Base-by-base conservation (phyloP, 2,797 vertebrate genomes). In the Enoplosus armatus region DNA sequence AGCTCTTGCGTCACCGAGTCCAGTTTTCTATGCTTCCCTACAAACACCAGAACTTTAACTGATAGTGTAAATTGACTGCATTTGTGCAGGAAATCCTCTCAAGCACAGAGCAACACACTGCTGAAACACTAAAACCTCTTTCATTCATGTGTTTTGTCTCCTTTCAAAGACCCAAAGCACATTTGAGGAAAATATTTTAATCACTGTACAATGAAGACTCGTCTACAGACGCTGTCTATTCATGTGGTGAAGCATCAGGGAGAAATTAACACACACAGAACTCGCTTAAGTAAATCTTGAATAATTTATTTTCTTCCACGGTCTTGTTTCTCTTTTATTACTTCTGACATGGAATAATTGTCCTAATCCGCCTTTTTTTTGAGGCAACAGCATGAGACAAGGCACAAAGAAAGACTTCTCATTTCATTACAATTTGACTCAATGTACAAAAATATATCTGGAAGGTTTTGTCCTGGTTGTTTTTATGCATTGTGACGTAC, bases 261-360 rank as follows among this genome's bases (percentile, higher is more conserved):
- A 56, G 60, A 77, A 83, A 86, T 82, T 26, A 83, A 79, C 43
- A 62, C 67, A 77, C 27, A 72, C 20, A 75, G 5, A 77, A 66
- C 45, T 53, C 2, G 10, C 43, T 73, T 47, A 22, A 83, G 60
- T 85, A 75, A 69, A 79, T 75, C 27, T 45, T 72, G 59, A 89
- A 90, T 86, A 87, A 89, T 87, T 85, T 85, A 85, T 87, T 85
- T 53, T 1, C n/a, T 47, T 75, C 41, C 26, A 8, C 39, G 45
- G 33, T 24, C 37, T 71, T 29, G 6, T 67, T 63, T 62, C 39
- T 63, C 61, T 77, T 68, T 74, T 27, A 63, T 72, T 35, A 24
- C 37, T 80, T 77, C 69, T 68, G 54, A 67, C 53, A 67, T 2
- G 18, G 18, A 69, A 65, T 75, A 31, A 77, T 69, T 72, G 26